Conservation (phyloP, 2,888 invertebrate species). For the Drosophila mayaguana region DNA sequence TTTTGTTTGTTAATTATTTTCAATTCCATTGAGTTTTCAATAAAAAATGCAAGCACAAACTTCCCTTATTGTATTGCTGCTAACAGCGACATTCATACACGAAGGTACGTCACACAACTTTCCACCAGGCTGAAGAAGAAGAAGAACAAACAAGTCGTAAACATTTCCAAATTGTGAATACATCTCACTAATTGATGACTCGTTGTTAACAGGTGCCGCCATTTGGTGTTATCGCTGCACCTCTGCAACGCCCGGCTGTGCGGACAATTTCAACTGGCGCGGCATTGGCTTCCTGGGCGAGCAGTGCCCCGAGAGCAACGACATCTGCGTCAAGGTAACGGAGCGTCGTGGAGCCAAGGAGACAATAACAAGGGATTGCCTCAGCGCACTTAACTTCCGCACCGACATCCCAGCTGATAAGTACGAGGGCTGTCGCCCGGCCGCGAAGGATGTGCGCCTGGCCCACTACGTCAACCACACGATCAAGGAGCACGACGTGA, state of each 20-base stretch:
- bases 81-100: constrained; percentile 50
- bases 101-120: constrained; percentile 58
- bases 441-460: constrained; percentile 91
- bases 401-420: constrained; percentile 96
- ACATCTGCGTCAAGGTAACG: constrained; percentile 95
- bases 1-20: constrained; percentile 1
- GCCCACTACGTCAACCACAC: constrained; percentile 95
- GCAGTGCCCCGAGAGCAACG: constrained; percentile 92
- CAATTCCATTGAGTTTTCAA: constrained; percentile 10
- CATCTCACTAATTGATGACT: constrained; percentile 17
- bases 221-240: constrained; percentile 96
- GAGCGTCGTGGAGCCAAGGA: constrained; percentile 93
- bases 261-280: constrained; percentile 93
- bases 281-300: constrained; percentile 90
- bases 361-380: constrained; percentile 93
- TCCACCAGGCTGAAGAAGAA: constrained; percentile 5
- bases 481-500: constrained; percentile 93
- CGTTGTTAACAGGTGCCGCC: constrained; percentile 86
- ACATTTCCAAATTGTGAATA: constrained; percentile 8
- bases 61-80: constrained; percentile 40
- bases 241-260: constrained; percentile 95
- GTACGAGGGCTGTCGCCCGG: constrained; percentile 95
- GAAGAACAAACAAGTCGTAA: constrained; percentile 8
- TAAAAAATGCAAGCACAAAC: constrained; percentile 37
- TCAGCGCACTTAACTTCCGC: constrained; percentile 92